Evolutionary conservation across 2,888 invertebrate genomes (phyloP).

Genomic region (Chesias legatella): DNA sequence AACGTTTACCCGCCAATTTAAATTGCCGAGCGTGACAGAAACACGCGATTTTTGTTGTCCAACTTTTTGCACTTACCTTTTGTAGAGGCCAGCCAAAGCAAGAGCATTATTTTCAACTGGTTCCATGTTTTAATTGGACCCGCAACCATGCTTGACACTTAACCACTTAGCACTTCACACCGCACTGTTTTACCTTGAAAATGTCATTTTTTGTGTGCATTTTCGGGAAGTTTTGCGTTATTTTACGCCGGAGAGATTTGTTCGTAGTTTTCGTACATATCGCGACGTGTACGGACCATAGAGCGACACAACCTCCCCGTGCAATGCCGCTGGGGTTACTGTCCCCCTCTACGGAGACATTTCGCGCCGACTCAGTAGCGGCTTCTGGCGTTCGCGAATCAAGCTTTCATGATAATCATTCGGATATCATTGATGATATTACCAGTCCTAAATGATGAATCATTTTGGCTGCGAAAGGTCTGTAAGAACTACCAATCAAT

Average conservation of each 20-base stretch:
- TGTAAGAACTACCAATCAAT: too few species aligned
- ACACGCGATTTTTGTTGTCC: constrained; percentile 6
- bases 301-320: constrained; percentile 65
- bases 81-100: constrained; percentile 53
- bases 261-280: constrained; percentile 54
- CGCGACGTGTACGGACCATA: constrained; percentile 57
- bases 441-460: neutral
- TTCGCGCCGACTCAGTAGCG: constrained; percentile 76
- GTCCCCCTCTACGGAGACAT: constrained; percentile 68
- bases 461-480: too few species aligned
- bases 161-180: constrained; percentile 52
- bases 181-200: constrained; percentile 36
- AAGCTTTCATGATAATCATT: constrained; percentile 50
- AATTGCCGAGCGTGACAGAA: constrained; percentile 8
- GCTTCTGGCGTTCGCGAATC: constrained; percentile 54
- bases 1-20: constrained; percentile 24
- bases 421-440: neutral
- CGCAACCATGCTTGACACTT: constrained; percentile 70
- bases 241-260: constrained; percentile 26
- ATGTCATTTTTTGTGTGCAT: constrained; percentile 17
- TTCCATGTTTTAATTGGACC: constrained; percentile 67
- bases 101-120: constrained; percentile 63
- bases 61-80: constrained; percentile 53
- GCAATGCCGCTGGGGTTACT: constrained; percentile 62
- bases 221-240: constrained; percentile 8